A percentile compares a stretch with the other conserved stretches of the same genome.
Conservation (phyloP, 2,797 vertebrate genomes). For the Ctenopoma kingsleyae region DNA sequence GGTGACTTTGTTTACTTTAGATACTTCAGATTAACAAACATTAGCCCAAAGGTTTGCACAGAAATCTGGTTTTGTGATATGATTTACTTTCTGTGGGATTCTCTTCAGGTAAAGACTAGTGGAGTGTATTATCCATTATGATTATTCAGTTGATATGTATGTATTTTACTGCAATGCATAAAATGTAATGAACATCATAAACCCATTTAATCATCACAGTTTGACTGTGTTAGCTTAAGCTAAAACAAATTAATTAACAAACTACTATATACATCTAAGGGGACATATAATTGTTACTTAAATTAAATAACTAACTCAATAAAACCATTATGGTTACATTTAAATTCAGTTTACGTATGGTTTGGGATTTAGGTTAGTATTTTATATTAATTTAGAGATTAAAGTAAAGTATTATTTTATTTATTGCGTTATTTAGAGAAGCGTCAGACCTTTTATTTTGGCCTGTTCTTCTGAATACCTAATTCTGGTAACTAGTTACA, state of each 20-base stretch:
- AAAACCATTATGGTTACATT: no score
- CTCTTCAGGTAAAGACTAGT: neutral
- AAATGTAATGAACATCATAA: neutral
- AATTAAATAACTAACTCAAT: no score
- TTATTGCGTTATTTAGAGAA: neutral
- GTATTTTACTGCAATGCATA: neutral
- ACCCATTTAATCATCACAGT: no score
- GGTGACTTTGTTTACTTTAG: conserved; percentile 38
- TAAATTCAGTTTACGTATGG: no score
- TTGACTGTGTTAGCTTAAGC: neutral
- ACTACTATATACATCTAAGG: neutral
- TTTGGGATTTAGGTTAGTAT: neutral
- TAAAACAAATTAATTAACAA: neutral
- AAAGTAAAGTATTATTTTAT: neutral
- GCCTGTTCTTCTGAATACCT: neutral
- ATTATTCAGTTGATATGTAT: conserved; percentile 3
- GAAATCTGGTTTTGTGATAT: conserved; percentile 13
- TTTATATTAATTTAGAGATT: neutral
- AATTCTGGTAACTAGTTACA: neutral
- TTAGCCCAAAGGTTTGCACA: conserved; percentile 15
- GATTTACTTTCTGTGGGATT: conserved; percentile 10
- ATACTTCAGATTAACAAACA: conserved; percentile 38
- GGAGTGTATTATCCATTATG: neutral
- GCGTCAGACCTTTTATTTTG: neutral
- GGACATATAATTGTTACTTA: neutral